Conservation (phyloP, 2,797 vertebrate genomes). For the Tinamus major region DNA sequence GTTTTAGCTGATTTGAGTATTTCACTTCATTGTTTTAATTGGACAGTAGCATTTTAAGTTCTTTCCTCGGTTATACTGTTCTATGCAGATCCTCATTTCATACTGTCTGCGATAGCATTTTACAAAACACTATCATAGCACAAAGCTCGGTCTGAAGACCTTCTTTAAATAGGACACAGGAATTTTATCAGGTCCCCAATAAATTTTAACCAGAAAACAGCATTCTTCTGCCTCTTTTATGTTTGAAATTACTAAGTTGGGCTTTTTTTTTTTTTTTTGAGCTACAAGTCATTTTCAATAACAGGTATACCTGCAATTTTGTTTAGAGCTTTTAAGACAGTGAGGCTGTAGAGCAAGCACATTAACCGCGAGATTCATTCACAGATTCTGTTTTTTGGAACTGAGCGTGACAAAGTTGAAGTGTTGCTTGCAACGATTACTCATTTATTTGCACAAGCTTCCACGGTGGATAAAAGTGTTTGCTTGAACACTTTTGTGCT, state of each 20-base stretch:
- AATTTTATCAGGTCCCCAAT: background rate
- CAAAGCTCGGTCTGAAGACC: no score
- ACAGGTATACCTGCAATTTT: background rate
- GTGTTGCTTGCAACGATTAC: background rate
- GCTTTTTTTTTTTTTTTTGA: background rate
- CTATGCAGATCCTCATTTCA: background rate
- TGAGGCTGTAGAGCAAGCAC: background rate
- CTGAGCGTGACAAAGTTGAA: background rate
- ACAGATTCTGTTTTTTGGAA: background rate
- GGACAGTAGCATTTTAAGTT: background rate
- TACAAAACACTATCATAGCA: background rate
- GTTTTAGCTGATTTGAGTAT: background rate
- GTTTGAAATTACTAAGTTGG: background rate
- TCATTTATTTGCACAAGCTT: background rate
- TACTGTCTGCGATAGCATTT: accelerated
- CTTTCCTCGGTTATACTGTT: background rate
- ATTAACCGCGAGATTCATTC: background rate
- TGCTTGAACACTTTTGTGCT: background rate
- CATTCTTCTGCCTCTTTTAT: background rate
- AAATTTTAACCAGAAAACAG: background rate
- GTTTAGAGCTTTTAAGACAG: background rate
- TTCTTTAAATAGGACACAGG: background rate
- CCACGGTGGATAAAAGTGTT: background rate
- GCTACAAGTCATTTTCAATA: background rate
- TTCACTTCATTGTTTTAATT: background rate